Base-by-base conservation (phyloP, 2,113 vertebrate species). In the Tautogolabrus adspersus region DNA sequence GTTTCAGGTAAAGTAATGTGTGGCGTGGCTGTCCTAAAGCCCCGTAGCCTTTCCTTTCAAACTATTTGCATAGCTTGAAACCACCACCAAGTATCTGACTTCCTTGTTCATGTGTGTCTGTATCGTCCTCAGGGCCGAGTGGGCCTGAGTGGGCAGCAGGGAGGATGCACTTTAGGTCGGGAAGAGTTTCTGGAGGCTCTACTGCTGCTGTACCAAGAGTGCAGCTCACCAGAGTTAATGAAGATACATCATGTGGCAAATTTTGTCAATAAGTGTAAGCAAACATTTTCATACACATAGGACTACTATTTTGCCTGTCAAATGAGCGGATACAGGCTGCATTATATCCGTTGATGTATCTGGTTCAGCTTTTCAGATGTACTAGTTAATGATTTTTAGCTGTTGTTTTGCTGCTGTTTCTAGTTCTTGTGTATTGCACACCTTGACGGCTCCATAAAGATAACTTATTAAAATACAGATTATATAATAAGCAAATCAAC, bases 241-340 rank as follows among this genome's bases (percentile, higher is more conserved):
- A 97, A 95, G 93, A 96, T 96, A 74, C 95, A 96, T 64, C 93
- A 96, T 0, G 95, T 99, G 66, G 95, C 94, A 89, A 96, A 92
- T 84, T 99, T 99, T 92, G 96, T 99, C 71, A 95, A 92, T 70
- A 99, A 99, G 85, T 97, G 98, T 99, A 94, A 96, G 96, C 90
- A 78, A 61, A 30, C 12, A 57, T 58, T 66, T 34, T 34, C 30
- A 49, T 5, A 49, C 6, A 19, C 18, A 49, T 5, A 6, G 38
- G 7, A 40, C 2, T 7, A 55, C 5, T 30, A 16, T 19, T 52
- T 52, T 47, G 15, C 34, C 3, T 10, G 0, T 23, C 5, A 5
- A 5, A 57, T 40, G 9, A 18, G 12, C 21, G 30, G 8, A 55
- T 54, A 40, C 13, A 30, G 6, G 44, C 38, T 57, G 38, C 21